Evolutionary conservation across 1,140 invertebrate species (phyloP).

Genomic region (Planococcus citri): DNA sequence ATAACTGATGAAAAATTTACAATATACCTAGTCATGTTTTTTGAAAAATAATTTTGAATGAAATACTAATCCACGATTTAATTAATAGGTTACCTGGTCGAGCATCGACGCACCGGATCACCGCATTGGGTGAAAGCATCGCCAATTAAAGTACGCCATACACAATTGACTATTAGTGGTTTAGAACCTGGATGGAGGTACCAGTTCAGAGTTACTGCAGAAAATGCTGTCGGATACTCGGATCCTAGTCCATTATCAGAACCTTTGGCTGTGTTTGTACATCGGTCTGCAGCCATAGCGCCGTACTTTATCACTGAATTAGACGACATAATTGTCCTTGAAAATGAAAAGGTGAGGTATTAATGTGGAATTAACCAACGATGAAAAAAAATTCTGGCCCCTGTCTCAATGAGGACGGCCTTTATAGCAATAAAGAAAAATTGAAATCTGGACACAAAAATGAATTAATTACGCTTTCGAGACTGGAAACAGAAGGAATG

Average conservation of each 20-base stretch:
- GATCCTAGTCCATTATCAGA: slow-evolving; percentile 65
- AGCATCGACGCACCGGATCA: slow-evolving; percentile 61
- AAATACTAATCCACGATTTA: no score
- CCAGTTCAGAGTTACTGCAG: slow-evolving; percentile 74
- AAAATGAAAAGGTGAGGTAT: slow-evolving; percentile 53
- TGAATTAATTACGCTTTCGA: no score
- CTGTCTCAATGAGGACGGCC: no score
- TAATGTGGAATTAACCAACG: no score
- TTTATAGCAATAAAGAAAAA: no score
- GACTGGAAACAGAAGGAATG: no score
- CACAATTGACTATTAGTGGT: slow-evolving; percentile 59
- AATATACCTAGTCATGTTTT: no score
- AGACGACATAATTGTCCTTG: slow-evolving; percentile 49
- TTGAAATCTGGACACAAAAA: no score
- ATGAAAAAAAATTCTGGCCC: no score
- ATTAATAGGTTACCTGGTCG: slow-evolving; percentile 51
- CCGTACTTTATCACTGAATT: slow-evolving; percentile 55
- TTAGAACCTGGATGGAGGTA: slow-evolving; percentile 76
- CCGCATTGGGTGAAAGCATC: slow-evolving; percentile 63
- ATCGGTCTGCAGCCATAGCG: slow-evolving; percentile 48
- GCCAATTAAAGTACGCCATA: slow-evolving; percentile 49
- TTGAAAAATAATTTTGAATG: no score
- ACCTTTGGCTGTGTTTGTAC: slow-evolving; percentile 56
- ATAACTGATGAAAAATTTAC: no score
- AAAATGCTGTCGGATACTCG: slow-evolving; percentile 71